phyloP scores from a whole-genome alignment of 2,888 invertebrate species.

The Imbricaverruca yamaguchii region DNA sequence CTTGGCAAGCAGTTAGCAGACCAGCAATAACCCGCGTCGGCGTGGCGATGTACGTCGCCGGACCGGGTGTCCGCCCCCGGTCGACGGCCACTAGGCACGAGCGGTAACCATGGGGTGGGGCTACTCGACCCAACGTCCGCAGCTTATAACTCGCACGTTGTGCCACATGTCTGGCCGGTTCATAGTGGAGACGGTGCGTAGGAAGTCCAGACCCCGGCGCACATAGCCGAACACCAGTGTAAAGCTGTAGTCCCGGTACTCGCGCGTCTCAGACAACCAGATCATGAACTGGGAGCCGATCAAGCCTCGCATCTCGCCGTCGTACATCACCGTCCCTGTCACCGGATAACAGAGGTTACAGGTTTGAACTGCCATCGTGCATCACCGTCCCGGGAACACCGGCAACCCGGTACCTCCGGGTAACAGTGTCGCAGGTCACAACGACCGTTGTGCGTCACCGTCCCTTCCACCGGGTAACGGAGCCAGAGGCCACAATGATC shows the following conservation, averaged over 20 bases:
- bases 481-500: background rate
- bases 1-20: too few relatives aligned
- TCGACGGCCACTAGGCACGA: too few relatives aligned
- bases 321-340: background rate
- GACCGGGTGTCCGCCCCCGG: too few relatives aligned
- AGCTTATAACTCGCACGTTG: background rate
- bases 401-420: too few relatives aligned
- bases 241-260: background rate
- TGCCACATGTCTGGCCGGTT: background rate
- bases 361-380: background rate
- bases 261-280: background rate
- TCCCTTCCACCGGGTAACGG: background rate
- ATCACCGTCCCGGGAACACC: background rate
- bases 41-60: too few relatives aligned
- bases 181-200: background rate
- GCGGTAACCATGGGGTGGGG: too few relatives aligned
- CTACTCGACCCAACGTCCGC: too few relatives aligned
- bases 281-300: slow-evolving; percentile 10
- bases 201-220: background rate
- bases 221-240: slow-evolving; percentile 8
- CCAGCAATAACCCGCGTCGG: too few relatives aligned
- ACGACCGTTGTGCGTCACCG: background rate
- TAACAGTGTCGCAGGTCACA: background rate
- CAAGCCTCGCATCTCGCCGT: background rate
- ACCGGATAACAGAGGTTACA: background rate